phyloP scores from a whole-genome alignment of 2,888 invertebrate genomes.

The Oxycera nigricornis region DNA sequence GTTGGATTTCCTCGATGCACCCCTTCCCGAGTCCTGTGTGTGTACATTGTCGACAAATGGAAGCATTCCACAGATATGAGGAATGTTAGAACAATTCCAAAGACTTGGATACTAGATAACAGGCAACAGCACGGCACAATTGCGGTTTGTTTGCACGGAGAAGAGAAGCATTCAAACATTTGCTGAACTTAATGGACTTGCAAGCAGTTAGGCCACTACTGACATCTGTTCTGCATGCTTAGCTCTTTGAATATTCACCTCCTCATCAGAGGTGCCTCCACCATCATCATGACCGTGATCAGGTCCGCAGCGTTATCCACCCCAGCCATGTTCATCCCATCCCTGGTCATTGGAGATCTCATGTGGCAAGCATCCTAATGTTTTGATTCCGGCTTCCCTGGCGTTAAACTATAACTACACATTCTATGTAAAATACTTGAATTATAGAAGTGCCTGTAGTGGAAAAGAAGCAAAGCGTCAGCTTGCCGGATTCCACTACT shows the following conservation, averaged over 20 bases:
- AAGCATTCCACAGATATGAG: not conserved
- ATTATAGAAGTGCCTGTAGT: not conserved
- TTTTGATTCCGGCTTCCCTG: not conserved
- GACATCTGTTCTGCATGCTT: constrained; percentile 37
- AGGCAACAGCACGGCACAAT: not conserved
- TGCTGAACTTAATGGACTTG: constrained; percentile 42
- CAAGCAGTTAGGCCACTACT: constrained; percentile 37
- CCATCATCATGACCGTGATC: constrained; percentile 21
- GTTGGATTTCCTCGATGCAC: not conserved
- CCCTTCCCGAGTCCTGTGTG: not conserved
- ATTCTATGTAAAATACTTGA: constrained; percentile 9
- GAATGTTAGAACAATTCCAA: not conserved
- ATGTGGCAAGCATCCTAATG: not conserved
- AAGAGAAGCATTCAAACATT: constrained; percentile 39
- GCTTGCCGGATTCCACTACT: not conserved
- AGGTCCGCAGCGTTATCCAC: not conserved
- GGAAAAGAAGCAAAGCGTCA: constrained; percentile 19
- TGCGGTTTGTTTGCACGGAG: constrained; percentile 34
- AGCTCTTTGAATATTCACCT: constrained; percentile 35
- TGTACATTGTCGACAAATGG: not conserved
- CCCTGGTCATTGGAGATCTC: not conserved
- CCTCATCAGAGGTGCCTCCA: constrained; percentile 5
- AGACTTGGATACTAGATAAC: not conserved
- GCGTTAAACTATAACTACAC: not conserved
- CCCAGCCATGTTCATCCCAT: not conserved